phyloP scores from a whole-genome alignment of 2,113 vertebrate species.

The Suricata suricatta region DNA sequence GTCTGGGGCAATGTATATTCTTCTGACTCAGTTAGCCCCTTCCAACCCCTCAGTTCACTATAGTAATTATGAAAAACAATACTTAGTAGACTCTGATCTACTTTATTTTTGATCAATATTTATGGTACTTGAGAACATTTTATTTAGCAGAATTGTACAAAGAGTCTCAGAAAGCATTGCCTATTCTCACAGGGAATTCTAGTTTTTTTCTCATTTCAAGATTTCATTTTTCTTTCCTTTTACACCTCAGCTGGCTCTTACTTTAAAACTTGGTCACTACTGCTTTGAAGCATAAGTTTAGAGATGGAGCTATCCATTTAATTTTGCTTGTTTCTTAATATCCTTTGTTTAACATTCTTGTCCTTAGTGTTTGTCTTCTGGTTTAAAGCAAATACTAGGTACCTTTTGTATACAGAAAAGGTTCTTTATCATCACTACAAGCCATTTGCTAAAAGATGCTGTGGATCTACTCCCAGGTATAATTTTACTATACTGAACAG shows the following conservation, averaged over 20 bases:
- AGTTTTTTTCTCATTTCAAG: background rate
- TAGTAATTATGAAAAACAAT: background rate
- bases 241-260: background rate
- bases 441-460: background rate
- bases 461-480: background rate
- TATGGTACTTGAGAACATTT: background rate
- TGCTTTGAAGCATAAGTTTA: background rate
- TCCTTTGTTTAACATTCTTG: slow-evolving; percentile 1
- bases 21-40: background rate
- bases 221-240: background rate
- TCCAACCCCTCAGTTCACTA: background rate
- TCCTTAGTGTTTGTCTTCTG: background rate
- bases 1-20: background rate
- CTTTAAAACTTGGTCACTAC: background rate
- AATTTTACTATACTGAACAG: background rate
- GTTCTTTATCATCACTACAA: background rate
- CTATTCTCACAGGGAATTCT: background rate
- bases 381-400: background rate
- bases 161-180: background rate
- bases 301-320: background rate
- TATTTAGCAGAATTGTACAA: background rate
- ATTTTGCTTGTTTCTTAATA: background rate
- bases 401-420: background rate
- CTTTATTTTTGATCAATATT: background rate
- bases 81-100: background rate